Conservation (phyloP, 2,888 invertebrate species). For the Ganaspis brasiliensis region DNA sequence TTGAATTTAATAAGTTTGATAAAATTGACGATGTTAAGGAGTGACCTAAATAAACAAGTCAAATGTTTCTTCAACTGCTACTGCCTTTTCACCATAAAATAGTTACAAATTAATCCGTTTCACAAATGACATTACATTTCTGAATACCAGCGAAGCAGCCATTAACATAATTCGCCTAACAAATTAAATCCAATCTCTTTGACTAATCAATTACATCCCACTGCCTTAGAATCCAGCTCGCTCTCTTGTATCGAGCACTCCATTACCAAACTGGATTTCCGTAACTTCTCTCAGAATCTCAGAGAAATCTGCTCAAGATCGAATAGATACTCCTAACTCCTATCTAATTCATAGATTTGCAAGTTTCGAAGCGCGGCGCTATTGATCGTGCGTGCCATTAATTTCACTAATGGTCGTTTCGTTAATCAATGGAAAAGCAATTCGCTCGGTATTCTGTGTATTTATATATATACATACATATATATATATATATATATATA, state of each 20-base stretch:
- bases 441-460: constrained; percentile 61
- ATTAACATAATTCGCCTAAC: constrained; percentile 26
- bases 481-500: no score
- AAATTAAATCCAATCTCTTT: constrained; percentile 38
- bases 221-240: constrained; percentile 46
- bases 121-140: neutral
- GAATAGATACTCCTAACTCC: constrained; percentile 35
- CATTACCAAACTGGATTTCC: constrained; percentile 28
- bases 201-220: constrained; percentile 49
- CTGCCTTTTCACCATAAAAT: neutral
- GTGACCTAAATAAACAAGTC: no score
- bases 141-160: neutral
- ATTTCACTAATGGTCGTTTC: constrained; percentile 75
- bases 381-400: constrained; percentile 71
- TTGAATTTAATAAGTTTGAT: no score
- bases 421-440: constrained; percentile 75
- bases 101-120: neutral
- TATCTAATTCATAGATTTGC: constrained; percentile 56
- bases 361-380: constrained; percentile 56
- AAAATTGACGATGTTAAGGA: no score
- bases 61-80: neutral
- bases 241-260: constrained; percentile 19
- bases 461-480: no score
- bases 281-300: constrained; percentile 33
- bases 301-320: constrained; percentile 36